A percentile compares a stretch with the other conserved stretches of the same genome.
phyloP scores from a whole-genome alignment of 2,888 invertebrate genomes.

The Caenorhabditis sinica region DNA sequence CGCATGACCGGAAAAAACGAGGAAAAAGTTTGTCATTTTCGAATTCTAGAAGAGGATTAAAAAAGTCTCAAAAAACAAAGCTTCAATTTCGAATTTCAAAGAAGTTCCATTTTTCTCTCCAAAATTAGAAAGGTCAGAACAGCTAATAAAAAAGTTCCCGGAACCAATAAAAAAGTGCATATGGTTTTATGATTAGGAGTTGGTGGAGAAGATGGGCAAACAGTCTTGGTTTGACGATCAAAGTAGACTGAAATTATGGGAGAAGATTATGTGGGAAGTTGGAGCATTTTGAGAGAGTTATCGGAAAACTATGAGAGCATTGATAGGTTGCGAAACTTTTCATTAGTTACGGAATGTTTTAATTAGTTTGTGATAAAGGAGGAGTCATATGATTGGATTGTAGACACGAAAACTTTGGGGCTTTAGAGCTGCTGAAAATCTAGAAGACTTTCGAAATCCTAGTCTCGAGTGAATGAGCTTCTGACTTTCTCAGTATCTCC shows the following conservation, averaged over 20 bases:
- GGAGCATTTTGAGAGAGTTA: slow-evolving; percentile 4
- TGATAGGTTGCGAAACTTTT: not conserved
- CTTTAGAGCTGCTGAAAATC: no score
- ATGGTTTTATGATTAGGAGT: slow-evolving; percentile 1
- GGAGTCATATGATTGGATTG: no score
- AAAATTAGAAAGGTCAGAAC: not conserved
- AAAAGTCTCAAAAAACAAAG: not conserved
- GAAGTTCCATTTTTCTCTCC: no score
- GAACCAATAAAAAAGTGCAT: slow-evolving; percentile 34
- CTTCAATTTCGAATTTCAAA: no score
- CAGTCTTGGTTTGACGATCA: not conserved
- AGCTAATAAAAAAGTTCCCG: slow-evolving; percentile 7
- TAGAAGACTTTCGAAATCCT: no score
- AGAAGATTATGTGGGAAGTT: not conserved
- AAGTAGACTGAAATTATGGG: slow-evolving; percentile 2
- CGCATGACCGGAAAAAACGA: slow-evolving; percentile 9
- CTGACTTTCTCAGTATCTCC: no score
- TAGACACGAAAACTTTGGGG: no score
- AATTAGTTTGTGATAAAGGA: not conserved
- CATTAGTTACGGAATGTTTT: not conserved
- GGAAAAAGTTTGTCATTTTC: not conserved
- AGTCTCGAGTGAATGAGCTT: no score
- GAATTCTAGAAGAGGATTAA: not conserved
- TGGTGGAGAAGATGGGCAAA: not conserved
- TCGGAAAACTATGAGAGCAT: not conserved